Base-by-base conservation (phyloP, 2,888 invertebrate genomes). In the Drosophila subquinaria region DNA sequence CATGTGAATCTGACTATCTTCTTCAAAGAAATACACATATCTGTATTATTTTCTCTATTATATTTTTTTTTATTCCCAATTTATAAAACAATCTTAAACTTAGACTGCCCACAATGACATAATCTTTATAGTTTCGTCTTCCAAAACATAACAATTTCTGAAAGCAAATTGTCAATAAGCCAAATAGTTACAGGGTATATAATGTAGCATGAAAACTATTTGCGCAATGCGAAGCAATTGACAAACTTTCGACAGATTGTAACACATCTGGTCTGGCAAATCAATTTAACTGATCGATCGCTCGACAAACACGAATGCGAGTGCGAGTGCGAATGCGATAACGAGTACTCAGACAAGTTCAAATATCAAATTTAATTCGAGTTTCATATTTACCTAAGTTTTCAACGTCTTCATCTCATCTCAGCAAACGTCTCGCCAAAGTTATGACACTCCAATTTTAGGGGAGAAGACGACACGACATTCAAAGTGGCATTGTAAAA, bases 401-500 rank as follows among this genome's bases (percentile, higher is more conserved):
- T 43, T n/a, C 11, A 11, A 20, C 33, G 11, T 42, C 30, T 17
- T 42, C 20, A n/a, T 27, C 6, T 57, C 33, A 10, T n/a, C 15
- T 73, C 53, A 59, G 55, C 84, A 51, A 82, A 74, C 55, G 51
- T 33, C 15, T 61, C 48, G 51, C 43, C 51, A 66, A 60, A 79
- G 51, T 64, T 63, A 64, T 79, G 67, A 47, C 60, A 75, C 70
- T 67, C 59, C 35, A 55, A 55, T 52, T 66, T 30, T 15, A 20
- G 33, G n/a, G 42, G 9, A 42, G 40, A 40, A 52, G 57, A n/a
- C 11, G 53, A 59, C 65, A 79, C 51, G 47, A 36, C 45, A 47
- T 84, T 69, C 63, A 63, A 72, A 72, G 66, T 71, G 65, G 53
- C 71, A 69, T 67, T 68, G 85, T 89, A 73, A 76, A 89, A 88